Conservation (phyloP, 2,113 vertebrate genomes). For the Gallinago paraguaiae region DNA sequence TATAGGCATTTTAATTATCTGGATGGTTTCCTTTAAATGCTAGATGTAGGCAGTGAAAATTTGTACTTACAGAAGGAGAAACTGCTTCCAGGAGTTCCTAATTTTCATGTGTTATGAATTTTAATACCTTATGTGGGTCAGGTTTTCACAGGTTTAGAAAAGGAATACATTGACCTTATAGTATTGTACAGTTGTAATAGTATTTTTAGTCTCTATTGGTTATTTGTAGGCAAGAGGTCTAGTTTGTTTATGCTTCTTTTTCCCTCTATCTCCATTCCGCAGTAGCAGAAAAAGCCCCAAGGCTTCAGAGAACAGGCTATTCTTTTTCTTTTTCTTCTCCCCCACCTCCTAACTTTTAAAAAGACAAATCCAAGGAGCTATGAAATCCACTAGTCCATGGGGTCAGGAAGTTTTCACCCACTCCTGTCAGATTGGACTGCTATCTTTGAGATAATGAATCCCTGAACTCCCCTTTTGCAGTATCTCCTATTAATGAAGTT, state of each 20-base stretch:
- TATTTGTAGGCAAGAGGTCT: constrained; percentile 59
- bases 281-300: constrained; percentile 44
- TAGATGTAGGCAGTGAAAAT: constrained; percentile 75
- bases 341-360: constrained; percentile 11
- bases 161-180: constrained; percentile 76
- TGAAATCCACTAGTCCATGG: constrained; percentile 19
- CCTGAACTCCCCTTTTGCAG: constrained; percentile 39
- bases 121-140: constrained; percentile 73
- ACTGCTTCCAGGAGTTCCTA: constrained; percentile 74
- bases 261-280: not conserved
- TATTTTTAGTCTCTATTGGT: constrained; percentile 71
- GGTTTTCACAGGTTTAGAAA: constrained; percentile 60
- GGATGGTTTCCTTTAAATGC: constrained; percentile 79
- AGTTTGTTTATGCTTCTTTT: constrained; percentile 68
- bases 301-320: constrained; percentile 46
- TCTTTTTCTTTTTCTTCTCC: not conserved
- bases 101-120: constrained; percentile 81
- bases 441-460: constrained; percentile 68
- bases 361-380: constrained; percentile 27
- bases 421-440: constrained; percentile 37
- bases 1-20: constrained; percentile 82
- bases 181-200: constrained; percentile 60
- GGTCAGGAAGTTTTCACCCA: constrained; percentile 57
- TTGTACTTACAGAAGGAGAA: constrained; percentile 74
- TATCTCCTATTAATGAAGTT: constrained; percentile 48